Base-by-base conservation (phyloP, 2,888 invertebrate species). In the Adelognathus sp. region DNA sequence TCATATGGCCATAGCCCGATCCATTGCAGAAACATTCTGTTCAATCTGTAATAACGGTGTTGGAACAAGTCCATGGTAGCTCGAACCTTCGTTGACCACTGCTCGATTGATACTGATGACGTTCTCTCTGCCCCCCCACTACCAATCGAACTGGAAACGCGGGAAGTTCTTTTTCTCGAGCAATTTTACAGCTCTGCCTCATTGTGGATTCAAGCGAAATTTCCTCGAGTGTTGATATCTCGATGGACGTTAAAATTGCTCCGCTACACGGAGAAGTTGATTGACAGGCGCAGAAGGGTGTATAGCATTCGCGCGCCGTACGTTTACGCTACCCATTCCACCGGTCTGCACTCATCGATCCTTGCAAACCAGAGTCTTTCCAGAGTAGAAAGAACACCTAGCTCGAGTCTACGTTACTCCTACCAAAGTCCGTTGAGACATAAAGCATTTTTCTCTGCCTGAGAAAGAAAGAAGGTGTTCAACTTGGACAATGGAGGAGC, bases 1-100 rank as follows among this genome's bases (percentile, higher is more conserved):
- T 77, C 72, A 50, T 63, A 73, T 7, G 77, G 77, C 77, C 77
- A 77, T 58, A 52, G 72, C n/a, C 77, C 77, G 31, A 69, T 67
- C n/a, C n/a, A n/a, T n/a, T n/a, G n/a, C n/a, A n/a, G n/a, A n/a
- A n/a, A n/a, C 7, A 3, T 16, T 14, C 36, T 46, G n/a, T n/a
- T n/a, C n/a, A n/a, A n/a, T n/a, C n/a, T n/a, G n/a, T n/a, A n/a
- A n/a, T n/a, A n/a, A n/a, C 56, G 67, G 6, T 69, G n/a, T 18
- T 31, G 72, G 46, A 50, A 33, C 1, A 56, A 44, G 18, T 73
- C 67, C 77, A 67, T 67, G 56, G 6, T 60, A 2, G 52, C 11
- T 27, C 29, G 6, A 36, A 63, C 44, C 54, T 67, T 3, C 56
- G n/a, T n/a, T n/a, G n/a, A n/a, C n/a, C n/a, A n/a, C n/a, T n/a